Conservation (phyloP, 2,888 invertebrate genomes). For the Abrostola triplasia region DNA sequence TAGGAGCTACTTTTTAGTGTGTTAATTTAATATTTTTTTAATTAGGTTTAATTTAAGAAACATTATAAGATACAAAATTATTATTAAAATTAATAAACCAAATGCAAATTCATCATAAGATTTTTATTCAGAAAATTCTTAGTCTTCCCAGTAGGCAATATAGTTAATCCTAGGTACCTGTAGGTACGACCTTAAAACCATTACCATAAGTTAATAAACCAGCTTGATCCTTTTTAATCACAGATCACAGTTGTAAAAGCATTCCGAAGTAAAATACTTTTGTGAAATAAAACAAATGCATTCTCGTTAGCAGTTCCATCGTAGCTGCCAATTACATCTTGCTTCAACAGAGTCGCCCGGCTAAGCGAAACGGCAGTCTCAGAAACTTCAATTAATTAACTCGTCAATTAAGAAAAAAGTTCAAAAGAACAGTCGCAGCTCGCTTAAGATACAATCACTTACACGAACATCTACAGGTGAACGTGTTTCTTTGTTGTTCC, state of each 20-base stretch:
- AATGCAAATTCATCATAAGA: no score
- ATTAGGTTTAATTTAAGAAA: no score
- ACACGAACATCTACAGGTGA: constrained; percentile 6
- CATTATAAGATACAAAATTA: no score
- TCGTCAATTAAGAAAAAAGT: constrained; percentile 55
- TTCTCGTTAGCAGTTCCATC: constrained; percentile 34
- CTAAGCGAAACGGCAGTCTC: constrained; percentile 53
- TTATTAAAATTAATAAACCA: no score
- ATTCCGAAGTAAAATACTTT: neutral
- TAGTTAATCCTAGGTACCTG: no score
- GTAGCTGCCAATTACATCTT: constrained; percentile 39
- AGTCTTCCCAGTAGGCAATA: no score
- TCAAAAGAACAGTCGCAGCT: constrained; percentile 35
- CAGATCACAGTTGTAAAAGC: neutral
- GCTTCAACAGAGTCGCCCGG: constrained; percentile 45
- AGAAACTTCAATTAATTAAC: constrained; percentile 66
- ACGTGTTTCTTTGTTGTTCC: neutral
- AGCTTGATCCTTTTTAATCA: neutral
- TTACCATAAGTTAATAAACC: no score
- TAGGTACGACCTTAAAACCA: no score
- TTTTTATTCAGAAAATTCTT: no score
- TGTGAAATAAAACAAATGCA: constrained; percentile 4
- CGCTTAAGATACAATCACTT: constrained; percentile 30
- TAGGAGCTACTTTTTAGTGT: no score
- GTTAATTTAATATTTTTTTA: no score